Conservation (phyloP, 2,113 vertebrate species). For the Donacobius atricapilla region DNA sequence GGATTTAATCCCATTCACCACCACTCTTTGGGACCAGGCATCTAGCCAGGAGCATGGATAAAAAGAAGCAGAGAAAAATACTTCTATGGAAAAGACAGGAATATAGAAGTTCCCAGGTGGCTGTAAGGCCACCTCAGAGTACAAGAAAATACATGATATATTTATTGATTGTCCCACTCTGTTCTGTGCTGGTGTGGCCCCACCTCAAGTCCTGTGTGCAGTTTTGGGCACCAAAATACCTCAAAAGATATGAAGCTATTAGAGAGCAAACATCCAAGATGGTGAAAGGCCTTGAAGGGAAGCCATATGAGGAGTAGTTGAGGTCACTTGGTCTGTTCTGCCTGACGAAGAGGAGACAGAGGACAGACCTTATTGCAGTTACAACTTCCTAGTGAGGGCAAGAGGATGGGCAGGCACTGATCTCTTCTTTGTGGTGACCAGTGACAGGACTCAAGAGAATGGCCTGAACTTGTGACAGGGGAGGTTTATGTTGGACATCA, state of each 20-base stretch:
- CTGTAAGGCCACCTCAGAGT: background rate
- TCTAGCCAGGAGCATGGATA: background rate
- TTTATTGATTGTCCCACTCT: background rate
- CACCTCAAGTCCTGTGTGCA: background rate
- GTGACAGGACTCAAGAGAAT: background rate
- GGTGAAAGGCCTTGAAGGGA: background rate
- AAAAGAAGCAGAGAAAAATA: background rate
- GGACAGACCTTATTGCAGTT: accelerated
- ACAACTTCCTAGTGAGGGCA: accelerated
- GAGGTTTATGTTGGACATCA: accelerated
- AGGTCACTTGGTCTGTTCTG: background rate
- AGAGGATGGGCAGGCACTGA: background rate
- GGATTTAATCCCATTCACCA: background rate
- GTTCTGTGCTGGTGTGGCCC: background rate
- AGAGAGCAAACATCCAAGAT: background rate
- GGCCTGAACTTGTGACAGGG: background rate
- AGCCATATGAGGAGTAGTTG: accelerated
- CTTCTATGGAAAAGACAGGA: background rate
- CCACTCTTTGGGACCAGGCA: too few relatives aligned
- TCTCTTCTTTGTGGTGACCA: too few relatives aligned
- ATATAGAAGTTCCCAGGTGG: background rate
- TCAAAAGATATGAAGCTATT: background rate
- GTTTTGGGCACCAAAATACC: background rate
- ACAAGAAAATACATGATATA: background rate
- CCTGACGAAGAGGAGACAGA: background rate